These are phyloP conservation scores for Peromyscus californicus DNA, from an alignment of 2,113 vertebrate species.

Conservation along the genomic window DNA sequence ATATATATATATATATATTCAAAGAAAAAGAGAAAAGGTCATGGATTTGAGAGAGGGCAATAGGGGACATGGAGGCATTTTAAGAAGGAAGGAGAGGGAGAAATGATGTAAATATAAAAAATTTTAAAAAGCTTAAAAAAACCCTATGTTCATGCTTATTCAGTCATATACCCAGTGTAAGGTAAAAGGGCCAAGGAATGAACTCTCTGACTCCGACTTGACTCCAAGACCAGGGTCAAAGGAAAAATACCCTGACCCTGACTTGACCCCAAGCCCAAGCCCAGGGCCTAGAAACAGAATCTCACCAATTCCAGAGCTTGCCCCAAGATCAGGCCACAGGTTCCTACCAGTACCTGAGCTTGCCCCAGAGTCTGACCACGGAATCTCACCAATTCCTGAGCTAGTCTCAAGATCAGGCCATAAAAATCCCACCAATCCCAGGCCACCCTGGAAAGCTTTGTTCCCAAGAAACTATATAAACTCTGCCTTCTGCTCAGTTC, in stretches of 20 bases:
- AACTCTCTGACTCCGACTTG: background rate
- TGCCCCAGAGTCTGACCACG: no score
- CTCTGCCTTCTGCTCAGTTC: background rate
- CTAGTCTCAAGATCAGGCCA: background rate
- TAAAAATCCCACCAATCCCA: background rate
- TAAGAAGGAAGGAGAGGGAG: background rate
- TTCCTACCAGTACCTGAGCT: no score
- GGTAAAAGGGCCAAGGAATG: background rate
- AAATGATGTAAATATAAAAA: background rate
- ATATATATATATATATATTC: background rate
- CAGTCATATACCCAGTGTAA: background rate
- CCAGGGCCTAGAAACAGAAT: no score
- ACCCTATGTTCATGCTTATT: background rate
- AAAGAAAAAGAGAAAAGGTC: background rate
- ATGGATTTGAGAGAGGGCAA: background rate
- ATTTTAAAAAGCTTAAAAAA: background rate
- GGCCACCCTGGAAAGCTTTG: background rate
- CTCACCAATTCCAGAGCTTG: background rate
- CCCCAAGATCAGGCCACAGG: no score
- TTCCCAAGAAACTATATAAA: background rate
- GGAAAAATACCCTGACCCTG: no score
- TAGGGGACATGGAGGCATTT: background rate
- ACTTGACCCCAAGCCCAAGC: no score
- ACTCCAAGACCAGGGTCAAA: background rate
- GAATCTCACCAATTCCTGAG: background rate